Percentiles rank a stretch among this genome's conserved stretches.
phyloP scores from a whole-genome alignment of 2,113 vertebrate genomes.

The Amphiprion ocellaris region DNA sequence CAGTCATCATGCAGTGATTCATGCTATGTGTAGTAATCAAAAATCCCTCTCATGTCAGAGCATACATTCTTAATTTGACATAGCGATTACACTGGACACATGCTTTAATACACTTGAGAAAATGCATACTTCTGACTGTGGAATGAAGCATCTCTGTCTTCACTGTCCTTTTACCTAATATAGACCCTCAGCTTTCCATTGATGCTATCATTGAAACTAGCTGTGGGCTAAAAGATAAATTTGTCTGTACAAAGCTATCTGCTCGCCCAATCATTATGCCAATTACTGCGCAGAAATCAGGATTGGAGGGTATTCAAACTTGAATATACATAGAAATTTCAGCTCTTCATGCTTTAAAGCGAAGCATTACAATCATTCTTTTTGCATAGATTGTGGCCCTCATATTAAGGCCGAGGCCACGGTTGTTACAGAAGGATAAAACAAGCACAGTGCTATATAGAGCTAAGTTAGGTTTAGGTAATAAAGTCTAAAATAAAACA shows the following conservation, averaged over 20 bases:
- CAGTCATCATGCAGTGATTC: conserved; percentile 7
- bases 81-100: conserved; percentile 43
- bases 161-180: conserved; percentile 40
- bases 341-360: conserved; percentile 18
- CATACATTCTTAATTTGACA: conserved; percentile 42
- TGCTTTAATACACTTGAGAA: conserved; percentile 35
- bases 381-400: conserved; percentile 17
- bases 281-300: conserved; percentile 55
- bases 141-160: conserved; percentile 38
- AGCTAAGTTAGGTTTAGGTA: conserved; percentile 40
- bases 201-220: conserved; percentile 65
- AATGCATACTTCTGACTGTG: conserved; percentile 22
- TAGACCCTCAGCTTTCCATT: conserved; percentile 43
- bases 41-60: conserved; percentile 42
- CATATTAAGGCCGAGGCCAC: conserved; percentile 1
- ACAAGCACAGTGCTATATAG: conserved; percentile 12
- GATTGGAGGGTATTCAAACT: conserved; percentile 18
- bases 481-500: conserved; percentile 56
- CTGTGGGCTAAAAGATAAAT: conserved; percentile 66
- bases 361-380: conserved; percentile 2
- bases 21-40: conserved; percentile 22
- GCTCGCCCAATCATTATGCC: conserved; percentile 56
- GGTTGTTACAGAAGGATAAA: conserved; percentile 4
- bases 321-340: conserved; percentile 25
- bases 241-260: conserved; percentile 65